Evolutionary conservation across 2,797 vertebrate genomes (phyloP), one percentile per base, ranked within the genome.

Genomic region (Coluber constrictor): DNA sequence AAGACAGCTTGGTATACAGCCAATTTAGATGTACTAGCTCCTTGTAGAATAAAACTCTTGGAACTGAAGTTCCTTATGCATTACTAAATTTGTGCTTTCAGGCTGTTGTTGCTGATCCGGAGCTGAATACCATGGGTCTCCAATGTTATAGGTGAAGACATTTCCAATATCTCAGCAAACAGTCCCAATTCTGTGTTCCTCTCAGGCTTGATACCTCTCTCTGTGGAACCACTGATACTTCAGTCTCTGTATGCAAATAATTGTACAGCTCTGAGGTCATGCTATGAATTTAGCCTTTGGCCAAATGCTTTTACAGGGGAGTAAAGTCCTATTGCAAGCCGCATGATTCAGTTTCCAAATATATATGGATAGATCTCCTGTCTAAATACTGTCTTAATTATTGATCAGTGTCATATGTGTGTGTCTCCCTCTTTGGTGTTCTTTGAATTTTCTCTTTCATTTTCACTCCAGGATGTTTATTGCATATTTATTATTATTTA

Each of bases 381-480:
- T 16, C 7, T 87, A 86, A 91, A 29, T n/a, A n/a, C 32, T 86
- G n/a, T 51, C 23, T 59, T 32, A 16, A 18, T n/a, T 51, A n/a
- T 87, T 54, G 16, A 18, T 51, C 25, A 43, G 4, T 29, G 13
- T 54, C 2, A 4, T 11, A 8, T 56, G 51, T 47, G 16, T 55
- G 47, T 9, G 2, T 20, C 6, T 63, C n/a, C 70, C 47, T 47
- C 23, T 74, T 8, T 29, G 37, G 0, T 59, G 1, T 66, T 93
- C 55, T 94, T 89, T 91, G 3, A 63, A 86, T 0, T 29, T 1
- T 90, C n/a, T 94, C 63, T 92, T 83, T 61, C 66, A 18, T 87
- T 94, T 95, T 93, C 90, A 37, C 23, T 91, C 20, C 27, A 90
- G 93, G 92, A 11, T 92, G 9, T 70, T 25, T 29, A 91, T 3